These are phyloP conservation scores for Metopia argyrocephala DNA, from an alignment of 2,888 invertebrate genomes.

Conservation along the genomic window DNA sequence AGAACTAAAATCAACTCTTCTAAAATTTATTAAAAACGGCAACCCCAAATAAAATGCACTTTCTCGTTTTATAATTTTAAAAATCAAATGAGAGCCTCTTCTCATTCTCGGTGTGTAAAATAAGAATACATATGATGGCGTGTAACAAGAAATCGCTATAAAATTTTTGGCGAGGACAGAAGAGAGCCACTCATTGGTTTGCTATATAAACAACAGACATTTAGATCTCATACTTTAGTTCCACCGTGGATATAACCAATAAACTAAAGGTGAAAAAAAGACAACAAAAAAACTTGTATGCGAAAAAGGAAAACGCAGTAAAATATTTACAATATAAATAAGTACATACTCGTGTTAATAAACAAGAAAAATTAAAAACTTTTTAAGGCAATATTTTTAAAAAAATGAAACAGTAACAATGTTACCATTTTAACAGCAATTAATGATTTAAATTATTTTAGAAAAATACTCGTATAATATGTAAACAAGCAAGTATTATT, in stretches of 20 bases:
- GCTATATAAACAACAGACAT: conserved; percentile 77
- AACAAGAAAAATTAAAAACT: conserved; percentile 2
- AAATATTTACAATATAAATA: conserved; percentile 13
- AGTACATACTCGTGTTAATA: conserved; percentile 15
- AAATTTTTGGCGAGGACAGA: conserved; percentile 46
- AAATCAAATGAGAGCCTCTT: conserved; percentile 48
- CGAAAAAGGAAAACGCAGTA: not conserved
- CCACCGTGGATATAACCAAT: conserved; percentile 75
- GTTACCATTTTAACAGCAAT: no score
- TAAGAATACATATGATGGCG: conserved; percentile 60
- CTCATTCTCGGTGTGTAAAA: conserved; percentile 37
- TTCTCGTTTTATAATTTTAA: conserved; percentile 45
- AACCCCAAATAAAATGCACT: conserved; percentile 48
- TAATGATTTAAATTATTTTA: no score
- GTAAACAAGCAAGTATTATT: no score
- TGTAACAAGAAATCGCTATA: conserved; percentile 66
- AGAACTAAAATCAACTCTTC: not conserved
- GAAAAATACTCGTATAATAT: no score
- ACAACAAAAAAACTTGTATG: not conserved
- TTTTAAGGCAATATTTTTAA: no score
- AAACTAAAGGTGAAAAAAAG: conserved; percentile 65
- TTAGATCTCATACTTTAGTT: conserved; percentile 77
- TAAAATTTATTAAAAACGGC: conserved; percentile 26
- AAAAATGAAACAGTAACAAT: conserved; percentile 5
- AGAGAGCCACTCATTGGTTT: conserved; percentile 60